Evolutionary conservation across 2,113 vertebrate species (phyloP), one percentile per base, ranked within the genome.

Genomic region (Syngnathus scovelli): DNA sequence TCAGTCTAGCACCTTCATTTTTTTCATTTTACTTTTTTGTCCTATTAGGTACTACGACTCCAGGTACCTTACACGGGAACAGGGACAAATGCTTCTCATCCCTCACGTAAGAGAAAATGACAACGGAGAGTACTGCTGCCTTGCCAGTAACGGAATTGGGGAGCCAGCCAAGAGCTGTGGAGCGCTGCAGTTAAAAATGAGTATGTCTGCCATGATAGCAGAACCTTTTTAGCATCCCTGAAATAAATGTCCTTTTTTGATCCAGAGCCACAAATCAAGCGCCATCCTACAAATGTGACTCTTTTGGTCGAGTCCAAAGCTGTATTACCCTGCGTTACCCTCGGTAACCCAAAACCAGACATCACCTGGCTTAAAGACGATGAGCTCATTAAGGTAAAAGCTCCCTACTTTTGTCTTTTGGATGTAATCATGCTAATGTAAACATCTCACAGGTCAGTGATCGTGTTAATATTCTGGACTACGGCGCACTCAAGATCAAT

Each of bases 151-250:
- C 0, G 95, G 96, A 0, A 84, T 98, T 1, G 96, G 96, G 70
- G 90, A 91, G 0, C 85, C 94, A 0, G 94, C 91, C 0, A 94
- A 95, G 86, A 98, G 95, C 68, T 99, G 97, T 15, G 97, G 96
- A 3, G 97, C 97, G 5, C 91, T 99, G 58, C 97, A 99, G 89
- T 93, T 99, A 36, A 99, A 99, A 91, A 99, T 98, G 95, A 93
- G 97, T 99, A 92, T 79, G 97, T 95, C 38, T 27, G 15, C 9
- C 1, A 55, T 55, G 19, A 36, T 18, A 6, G 21, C 27, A 37
- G 13, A 7, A 51, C 44, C 2, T 36, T 27, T 23, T 37, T 23
- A 33, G 23, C 2, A 19, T 16, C 33, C 19, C 18, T 46, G 7
- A 73, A 61, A 89, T 86, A 92, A 91, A 64, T 37, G 18, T 74